Evolutionary conservation across 1,140 invertebrate genomes (phyloP), one percentile per base, ranked within the genome.

Genomic region (Cydia fagiglandana): DNA sequence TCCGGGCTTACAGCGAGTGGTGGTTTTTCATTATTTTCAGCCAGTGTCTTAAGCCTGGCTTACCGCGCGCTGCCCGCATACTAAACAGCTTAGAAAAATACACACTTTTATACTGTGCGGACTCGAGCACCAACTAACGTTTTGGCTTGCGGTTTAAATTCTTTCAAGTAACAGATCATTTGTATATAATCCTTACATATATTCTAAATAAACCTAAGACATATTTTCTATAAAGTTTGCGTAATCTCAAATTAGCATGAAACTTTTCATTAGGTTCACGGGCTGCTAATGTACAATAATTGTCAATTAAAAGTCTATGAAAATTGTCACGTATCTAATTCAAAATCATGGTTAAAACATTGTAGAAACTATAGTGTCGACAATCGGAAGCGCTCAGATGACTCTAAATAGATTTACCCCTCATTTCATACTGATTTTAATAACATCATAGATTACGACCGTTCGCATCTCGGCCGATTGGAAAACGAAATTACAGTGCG

Each of bases 1-100:
- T 81, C 75, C 80, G 70, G 83, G 84, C 79, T 89, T 83, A 86
- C 76, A 74, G 76, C 75, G 68, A 76, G 81, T 80, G 80, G 75
- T 66, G 80, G 80, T 86, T 83, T 89, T 89, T 88, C 88, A 89
- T 88, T 86, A 88, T 89, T 86, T 86, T 85, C 75, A 82, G 78
- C 77, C 81, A 86, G 81, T 87, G 84, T 84, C 85, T 88, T 86
- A 86, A 87, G 81, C 87, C 80, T 10, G 81, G 79, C 80, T 82
- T 83, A 84, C 76, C 56, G 78, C 79, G 17, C 79, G 73, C 78
- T 74, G 41, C 77, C 15, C 12, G 86, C 86, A 88, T 88, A 84
- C 79, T 80, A 84, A 88, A 68, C 68, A 76, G 38, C 20, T 73
- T 66, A 75, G 76, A 66, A 75, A 76, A 78, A 77, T 78, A 24